Percentiles rank a stretch among this genome's conserved stretches.
Conservation (phyloP, 2,888 invertebrate genomes). For the Mesoligia furuncula region DNA sequence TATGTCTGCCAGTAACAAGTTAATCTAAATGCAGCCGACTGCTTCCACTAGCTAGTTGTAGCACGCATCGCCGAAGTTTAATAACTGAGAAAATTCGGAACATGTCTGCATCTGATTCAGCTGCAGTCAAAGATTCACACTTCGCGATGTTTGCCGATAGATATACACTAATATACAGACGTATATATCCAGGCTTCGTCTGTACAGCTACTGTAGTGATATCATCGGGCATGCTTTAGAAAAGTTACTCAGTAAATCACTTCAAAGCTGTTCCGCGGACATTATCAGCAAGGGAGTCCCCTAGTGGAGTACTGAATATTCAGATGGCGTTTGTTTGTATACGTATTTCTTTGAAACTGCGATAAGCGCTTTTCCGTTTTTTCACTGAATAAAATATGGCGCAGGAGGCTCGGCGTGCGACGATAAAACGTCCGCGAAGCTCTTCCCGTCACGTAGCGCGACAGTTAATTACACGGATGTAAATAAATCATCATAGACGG, state of each 20-base stretch:
- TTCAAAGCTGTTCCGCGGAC: slow-evolving; percentile 81
- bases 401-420: slow-evolving; percentile 80
- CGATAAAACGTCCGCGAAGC: slow-evolving; percentile 87
- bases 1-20: slow-evolving; percentile 90
- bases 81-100: slow-evolving; percentile 85
- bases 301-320: slow-evolving; percentile 85
- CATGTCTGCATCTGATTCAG: slow-evolving; percentile 80
- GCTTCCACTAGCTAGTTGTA: slow-evolving; percentile 82
- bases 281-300: slow-evolving; percentile 84
- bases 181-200: slow-evolving; percentile 26
- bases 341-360: slow-evolving; percentile 85
- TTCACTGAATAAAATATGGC: slow-evolving; percentile 87
- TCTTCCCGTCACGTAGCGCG: slow-evolving; percentile 89
- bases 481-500: slow-evolving; percentile 90
- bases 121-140: slow-evolving; percentile 71
- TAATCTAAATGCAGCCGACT: slow-evolving; percentile 89
- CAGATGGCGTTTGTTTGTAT: slow-evolving; percentile 87
- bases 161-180: slow-evolving; percentile 9
- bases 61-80: slow-evolving; percentile 87
- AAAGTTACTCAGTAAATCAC: slow-evolving; percentile 85
- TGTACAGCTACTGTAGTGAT: slow-evolving; percentile 65
- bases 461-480: slow-evolving; percentile 90
- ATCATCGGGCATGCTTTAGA: slow-evolving; percentile 74
- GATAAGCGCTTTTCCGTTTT: slow-evolving; percentile 86
- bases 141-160: slow-evolving; percentile 63